Conservation (phyloP, 2,888 invertebrate species). For the Sarcophaga caerulescens region DNA sequence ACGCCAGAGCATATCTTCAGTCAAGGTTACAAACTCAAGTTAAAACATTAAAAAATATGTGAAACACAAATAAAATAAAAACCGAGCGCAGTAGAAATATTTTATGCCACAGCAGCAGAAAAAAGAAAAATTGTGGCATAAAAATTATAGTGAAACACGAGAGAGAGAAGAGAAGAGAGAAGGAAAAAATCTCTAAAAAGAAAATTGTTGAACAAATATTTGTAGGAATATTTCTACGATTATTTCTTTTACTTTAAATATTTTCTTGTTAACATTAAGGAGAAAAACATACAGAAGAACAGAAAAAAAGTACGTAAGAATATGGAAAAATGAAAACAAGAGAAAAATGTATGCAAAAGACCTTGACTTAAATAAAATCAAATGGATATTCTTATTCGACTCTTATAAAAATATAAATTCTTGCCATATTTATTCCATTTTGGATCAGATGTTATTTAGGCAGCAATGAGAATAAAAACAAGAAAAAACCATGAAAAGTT, state of each 20-base stretch:
- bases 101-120: not conserved
- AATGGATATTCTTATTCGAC: not conserved
- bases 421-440: too few relatives aligned
- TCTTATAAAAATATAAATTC: constrained; percentile 32
- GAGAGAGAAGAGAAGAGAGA: not conserved
- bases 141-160: not conserved
- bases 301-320: not conserved
- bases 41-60: constrained; percentile 55
- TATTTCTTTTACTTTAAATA: not conserved
- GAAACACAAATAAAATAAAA: constrained; percentile 16
- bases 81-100: not conserved
- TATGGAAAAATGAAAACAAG: not conserved
- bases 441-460: too few relatives aligned
- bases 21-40: constrained; percentile 45
- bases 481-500: too few relatives aligned
- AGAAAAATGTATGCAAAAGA: not conserved
- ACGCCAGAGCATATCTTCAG: not conserved
- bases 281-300: too few relatives aligned
- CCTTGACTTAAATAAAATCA: constrained; percentile 49
- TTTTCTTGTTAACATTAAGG: not conserved
- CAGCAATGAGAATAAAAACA: too few relatives aligned
- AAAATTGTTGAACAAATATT: constrained; percentile 55
- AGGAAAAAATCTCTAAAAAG: constrained; percentile 7
- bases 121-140: not conserved
- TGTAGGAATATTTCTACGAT: not conserved